phyloP scores from a whole-genome alignment of 2,113 vertebrate species.

The Ailurus styani region DNA sequence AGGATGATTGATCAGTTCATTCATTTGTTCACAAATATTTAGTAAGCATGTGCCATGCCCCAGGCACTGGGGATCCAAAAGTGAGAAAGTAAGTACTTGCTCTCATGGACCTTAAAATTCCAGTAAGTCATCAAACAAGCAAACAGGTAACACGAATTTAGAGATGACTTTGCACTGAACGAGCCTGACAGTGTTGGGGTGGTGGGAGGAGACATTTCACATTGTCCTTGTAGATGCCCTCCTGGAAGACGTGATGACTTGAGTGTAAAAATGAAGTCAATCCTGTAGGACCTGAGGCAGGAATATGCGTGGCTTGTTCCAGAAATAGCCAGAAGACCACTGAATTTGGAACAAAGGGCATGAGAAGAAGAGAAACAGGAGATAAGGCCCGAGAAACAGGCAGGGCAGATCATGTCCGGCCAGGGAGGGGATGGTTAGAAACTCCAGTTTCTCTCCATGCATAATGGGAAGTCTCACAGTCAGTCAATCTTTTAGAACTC shows the following conservation, averaged over 20 bases:
- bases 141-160: neutral
- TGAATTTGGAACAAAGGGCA: neutral
- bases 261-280: neutral
- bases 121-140: neutral
- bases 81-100: neutral
- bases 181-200: neutral
- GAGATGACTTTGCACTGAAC: neutral
- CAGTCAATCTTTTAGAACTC: neutral
- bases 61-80: neutral
- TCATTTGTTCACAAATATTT: neutral
- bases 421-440: neutral
- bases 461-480: neutral
- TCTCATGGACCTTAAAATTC: neutral
- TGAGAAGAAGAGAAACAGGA: neutral
- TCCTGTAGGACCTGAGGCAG: neutral
- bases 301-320: neutral
- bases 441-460: neutral
- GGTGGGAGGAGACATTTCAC: neutral
- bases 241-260: neutral
- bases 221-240: neutral
- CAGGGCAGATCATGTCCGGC: neutral
- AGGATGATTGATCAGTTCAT: neutral
- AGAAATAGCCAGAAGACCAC: neutral
- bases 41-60: neutral
- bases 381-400: neutral